phyloP scores from a whole-genome alignment of 2,113 vertebrate species.

The Leptocoma aspasia region DNA sequence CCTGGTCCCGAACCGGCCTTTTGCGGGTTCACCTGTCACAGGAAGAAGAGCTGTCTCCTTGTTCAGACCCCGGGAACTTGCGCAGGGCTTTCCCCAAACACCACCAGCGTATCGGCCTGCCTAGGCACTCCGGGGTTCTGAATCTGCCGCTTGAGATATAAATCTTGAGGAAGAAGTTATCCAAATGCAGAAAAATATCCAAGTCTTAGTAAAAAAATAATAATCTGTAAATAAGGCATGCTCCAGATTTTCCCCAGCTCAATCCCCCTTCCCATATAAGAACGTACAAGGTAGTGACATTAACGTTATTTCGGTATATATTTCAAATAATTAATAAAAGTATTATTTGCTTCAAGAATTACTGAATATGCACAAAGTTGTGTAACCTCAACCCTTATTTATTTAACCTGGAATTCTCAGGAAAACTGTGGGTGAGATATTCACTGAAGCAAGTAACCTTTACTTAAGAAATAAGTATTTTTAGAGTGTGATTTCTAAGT shows the following conservation, averaged over 20 bases:
- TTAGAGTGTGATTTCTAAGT: background rate
- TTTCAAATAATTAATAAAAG: background rate
- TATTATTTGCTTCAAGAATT: background rate
- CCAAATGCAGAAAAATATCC: background rate
- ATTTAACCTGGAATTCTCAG: background rate
- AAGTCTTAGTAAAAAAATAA: background rate
- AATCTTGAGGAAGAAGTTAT: background rate
- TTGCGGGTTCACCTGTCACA: background rate
- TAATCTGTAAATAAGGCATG: background rate
- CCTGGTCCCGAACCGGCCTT: rapidly evolving
- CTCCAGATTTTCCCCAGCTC: background rate
- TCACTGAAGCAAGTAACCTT: background rate
- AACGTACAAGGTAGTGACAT: background rate
- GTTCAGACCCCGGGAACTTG: background rate
- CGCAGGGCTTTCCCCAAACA: background rate
- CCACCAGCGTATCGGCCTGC: rapidly evolving
- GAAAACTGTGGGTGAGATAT: background rate
- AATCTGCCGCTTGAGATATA: background rate
- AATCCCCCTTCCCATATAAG: background rate
- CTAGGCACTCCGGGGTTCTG: rapidly evolving
- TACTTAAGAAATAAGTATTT: background rate
- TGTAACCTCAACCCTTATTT: background rate
- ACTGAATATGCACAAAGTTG: background rate
- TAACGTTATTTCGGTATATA: background rate
- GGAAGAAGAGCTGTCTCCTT: rapidly evolving